Conservation (phyloP, 1,140 invertebrate genomes). For the Nasonia vitripennis region DNA sequence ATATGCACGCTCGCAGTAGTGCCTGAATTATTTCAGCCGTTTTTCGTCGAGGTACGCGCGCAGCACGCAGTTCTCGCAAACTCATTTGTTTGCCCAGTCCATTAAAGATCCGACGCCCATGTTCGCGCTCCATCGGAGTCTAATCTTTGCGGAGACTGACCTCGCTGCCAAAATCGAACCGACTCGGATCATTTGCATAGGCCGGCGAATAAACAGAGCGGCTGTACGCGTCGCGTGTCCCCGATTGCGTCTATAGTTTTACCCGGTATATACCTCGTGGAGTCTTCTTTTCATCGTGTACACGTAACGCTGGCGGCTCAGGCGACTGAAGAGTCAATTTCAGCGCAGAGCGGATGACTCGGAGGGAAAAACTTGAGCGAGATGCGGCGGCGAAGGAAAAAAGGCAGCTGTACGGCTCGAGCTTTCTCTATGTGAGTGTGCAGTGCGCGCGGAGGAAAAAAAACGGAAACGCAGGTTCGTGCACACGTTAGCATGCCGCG, state of each 20-base stretch:
- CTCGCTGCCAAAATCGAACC: conserved; percentile 22
- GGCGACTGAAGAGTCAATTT: neutral
- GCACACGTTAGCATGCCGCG: conserved; percentile 49
- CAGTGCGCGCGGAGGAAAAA: conserved; percentile 42
- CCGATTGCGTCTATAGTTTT: conserved; percentile 31
- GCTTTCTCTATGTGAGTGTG: neutral
- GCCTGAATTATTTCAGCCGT: conserved; percentile 57
- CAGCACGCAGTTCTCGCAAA: conserved; percentile 8
- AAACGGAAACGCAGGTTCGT: conserved; percentile 55
- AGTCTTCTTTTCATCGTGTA: neutral
- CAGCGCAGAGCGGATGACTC: neutral
- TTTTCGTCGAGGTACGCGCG: neutral
- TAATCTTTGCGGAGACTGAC: neutral
- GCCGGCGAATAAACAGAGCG: neutral
- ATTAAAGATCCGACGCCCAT: conserved; percentile 37
- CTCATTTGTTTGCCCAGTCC: conserved; percentile 42
- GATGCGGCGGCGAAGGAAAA: neutral
- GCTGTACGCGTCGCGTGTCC: neutral
- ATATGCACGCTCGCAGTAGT: conserved; percentile 19
- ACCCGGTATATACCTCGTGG: neutral
- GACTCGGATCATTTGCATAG: conserved; percentile 1
- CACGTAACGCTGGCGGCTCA: no score
- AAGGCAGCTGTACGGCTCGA: neutral
- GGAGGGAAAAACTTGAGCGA: neutral
- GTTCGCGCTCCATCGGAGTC: neutral